These are phyloP conservation scores for Burhinus bistriatus DNA, from an alignment of 2,113 vertebrate species.

Conservation along the genomic window DNA sequence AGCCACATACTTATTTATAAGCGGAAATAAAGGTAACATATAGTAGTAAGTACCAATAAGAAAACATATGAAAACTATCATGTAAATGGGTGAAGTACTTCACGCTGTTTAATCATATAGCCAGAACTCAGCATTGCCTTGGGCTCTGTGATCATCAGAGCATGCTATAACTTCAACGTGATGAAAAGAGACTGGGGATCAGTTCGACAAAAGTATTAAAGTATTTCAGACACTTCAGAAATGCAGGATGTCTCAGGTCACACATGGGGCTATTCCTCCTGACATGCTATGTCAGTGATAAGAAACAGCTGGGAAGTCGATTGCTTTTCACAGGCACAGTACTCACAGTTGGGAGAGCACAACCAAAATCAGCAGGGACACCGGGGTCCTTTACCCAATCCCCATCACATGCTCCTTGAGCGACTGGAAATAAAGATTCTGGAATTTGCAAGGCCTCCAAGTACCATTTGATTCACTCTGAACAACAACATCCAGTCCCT, in stretches of 20 bases:
- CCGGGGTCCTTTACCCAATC: neutral
- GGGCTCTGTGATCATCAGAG: neutral
- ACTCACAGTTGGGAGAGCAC: fast-evolving
- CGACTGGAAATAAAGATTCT: neutral
- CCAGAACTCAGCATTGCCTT: neutral
- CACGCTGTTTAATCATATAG: fast-evolving
- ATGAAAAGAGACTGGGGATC: neutral
- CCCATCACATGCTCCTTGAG: neutral
- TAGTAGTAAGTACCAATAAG: neutral
- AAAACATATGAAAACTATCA: slow-evolving; percentile 17
- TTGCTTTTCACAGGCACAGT: neutral
- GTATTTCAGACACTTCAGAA: neutral
- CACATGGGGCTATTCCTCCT: neutral
- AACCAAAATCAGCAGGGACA: neutral
- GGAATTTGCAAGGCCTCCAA: neutral
- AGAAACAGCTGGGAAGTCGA: slow-evolving; percentile 9
- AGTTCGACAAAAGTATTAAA: neutral
- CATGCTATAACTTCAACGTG: neutral
- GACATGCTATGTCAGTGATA: neutral
- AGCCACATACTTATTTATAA: neutral
- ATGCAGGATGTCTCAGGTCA: neutral
- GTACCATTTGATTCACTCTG: fast-evolving
- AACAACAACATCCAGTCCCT: neutral
- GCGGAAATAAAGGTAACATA: neutral
- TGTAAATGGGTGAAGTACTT: neutral